Evolutionary conservation across 2,888 invertebrate species (phyloP), one percentile per base, ranked within the genome.

Genomic region (Aleiodes testaceus): DNA sequence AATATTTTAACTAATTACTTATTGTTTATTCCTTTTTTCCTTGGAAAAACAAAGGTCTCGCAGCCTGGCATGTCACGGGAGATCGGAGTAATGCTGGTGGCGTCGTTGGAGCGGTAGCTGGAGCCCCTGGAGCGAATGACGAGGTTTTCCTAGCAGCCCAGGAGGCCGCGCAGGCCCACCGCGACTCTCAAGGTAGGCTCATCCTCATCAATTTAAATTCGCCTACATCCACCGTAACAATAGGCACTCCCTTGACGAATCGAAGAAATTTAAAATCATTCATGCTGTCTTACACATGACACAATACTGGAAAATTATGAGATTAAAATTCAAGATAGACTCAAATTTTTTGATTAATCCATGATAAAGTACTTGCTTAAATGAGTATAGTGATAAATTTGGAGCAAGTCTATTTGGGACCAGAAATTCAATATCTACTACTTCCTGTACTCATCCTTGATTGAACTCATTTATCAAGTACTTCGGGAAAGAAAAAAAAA

Each of bases 111-210:
- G 80, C 83, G 64, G 86, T 83, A 69, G 82, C 82, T 50, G 86
- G 87, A 71, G 83, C 83, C 68, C 83, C 86, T 3, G 87, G 88
- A 78, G 80, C 87, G 52, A 86, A 85, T 89, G 95, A 95, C 85
- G 95, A 95, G 91, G 92, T 94, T 85, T 92, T 92, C 87, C 92
- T 95, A 90, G 93, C 93, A 88, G 93, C 94, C 87, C 94, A 93
- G 90, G 95, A 94, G 88, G 90, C 91, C 84, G 91, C 90, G 75
- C 90, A 91, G 89, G 92, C 92, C 89, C 94, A 94, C 89, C 92
- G 95, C 89, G 95, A 95, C 90, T 93, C 94, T 88, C 95, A 95
- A 95, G 95, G 95, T 95, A 95, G 94, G 95, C 89, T 89, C 89
- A 89, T 86, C 86, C 85, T 87, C 85, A 83, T 85, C 87, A 83